Base-by-base conservation (phyloP, 2,888 invertebrate species). In the Biston stratarius region DNA sequence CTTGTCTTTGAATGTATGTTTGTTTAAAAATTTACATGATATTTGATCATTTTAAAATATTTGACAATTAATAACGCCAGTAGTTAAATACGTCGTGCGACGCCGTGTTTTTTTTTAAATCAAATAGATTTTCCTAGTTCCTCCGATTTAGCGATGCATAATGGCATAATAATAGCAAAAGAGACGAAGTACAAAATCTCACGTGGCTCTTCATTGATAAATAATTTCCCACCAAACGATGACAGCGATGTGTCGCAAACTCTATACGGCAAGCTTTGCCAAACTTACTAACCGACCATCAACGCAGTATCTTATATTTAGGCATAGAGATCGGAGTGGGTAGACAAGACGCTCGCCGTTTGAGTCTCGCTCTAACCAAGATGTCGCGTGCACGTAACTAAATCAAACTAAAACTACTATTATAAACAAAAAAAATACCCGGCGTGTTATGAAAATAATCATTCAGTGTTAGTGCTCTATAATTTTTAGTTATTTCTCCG, bases 311-410 rank as follows among this genome's bases (percentile, higher is more conserved):
- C n/a, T 53, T 67, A 63, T 62, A 62, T 62, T 62, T 67, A 67
- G 66, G 45, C 14, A 36, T 51, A 44, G 45, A 58, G 40, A 56
- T n/a, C 34, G 56, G 15, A n/a, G 10, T 45, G 73, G 74, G 75
- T 69, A 73, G 72, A 72, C 77, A 73, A 24, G 24, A 70, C 73
- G 80, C 79, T 74, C 86, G 84, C 81, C 85, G 83, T 76, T 80
- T 78, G 80, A 79, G 74, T 74, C 77, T 77, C 72, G 77, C 78
- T 76, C 72, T 76, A 74, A 67, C 76, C 74, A 87, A 83, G 81
- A 89, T 89, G 90, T 78, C 82, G 83, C 78, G 79, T 77, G 82
- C 78, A 78, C 80, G 75, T 67, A 75, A 73, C 75, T 72, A 74
- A 70, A 78, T 72, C 64, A 81, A 78, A 78, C 76, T 76, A 77